Conservation (phyloP, 2,888 invertebrate genomes). For the Hemaris fuciformis region DNA sequence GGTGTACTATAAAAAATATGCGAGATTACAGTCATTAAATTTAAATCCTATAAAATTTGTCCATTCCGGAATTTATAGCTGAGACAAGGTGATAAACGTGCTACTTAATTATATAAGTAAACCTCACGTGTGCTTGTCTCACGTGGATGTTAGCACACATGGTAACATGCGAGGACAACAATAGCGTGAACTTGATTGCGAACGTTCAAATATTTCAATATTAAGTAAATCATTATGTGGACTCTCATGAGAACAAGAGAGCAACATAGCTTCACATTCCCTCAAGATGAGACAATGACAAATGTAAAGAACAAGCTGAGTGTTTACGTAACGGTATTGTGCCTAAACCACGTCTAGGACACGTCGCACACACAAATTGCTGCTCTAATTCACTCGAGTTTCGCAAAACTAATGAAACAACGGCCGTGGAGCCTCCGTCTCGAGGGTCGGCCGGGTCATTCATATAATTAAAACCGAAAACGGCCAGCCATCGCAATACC, state of each 20-base stretch:
- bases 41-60: not conserved
- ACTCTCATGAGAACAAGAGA: not conserved
- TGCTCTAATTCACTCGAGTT: slow-evolving; percentile 74
- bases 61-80: not conserved
- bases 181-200: not conserved
- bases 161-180: not conserved
- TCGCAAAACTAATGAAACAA: slow-evolving; percentile 62
- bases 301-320: not conserved
- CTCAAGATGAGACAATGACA: not conserved
- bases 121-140: not conserved
- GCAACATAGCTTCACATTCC: not conserved
- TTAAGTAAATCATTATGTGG: not conserved
- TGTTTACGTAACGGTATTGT: slow-evolving; percentile 49
- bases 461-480: slow-evolving; percentile 44
- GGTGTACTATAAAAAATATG: not conserved
- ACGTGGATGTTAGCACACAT: not conserved
- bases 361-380: slow-evolving; percentile 71
- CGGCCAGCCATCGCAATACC: slow-evolving; percentile 18
- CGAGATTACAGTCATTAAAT: not conserved
- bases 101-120: not conserved
- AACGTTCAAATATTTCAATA: not conserved
- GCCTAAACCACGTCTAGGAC: slow-evolving; percentile 51
- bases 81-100: not conserved
- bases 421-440: slow-evolving; percentile 49
- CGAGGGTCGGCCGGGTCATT: slow-evolving; percentile 51